Conservation (phyloP, 2,113 vertebrate genomes). For the Paralichthys olivaceus region DNA sequence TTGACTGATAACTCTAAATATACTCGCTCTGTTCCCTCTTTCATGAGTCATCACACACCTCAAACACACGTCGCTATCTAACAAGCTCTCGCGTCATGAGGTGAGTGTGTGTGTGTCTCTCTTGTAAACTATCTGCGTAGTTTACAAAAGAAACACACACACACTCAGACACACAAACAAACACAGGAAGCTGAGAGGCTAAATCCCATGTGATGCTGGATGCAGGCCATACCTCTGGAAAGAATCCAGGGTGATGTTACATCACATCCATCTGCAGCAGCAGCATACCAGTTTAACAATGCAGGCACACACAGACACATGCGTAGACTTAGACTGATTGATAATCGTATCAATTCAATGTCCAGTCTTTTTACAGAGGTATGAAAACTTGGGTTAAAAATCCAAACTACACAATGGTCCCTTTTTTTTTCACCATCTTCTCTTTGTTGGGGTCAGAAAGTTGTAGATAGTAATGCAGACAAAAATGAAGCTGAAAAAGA, state of each 20-base stretch:
- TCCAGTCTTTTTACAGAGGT: not conserved
- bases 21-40: conserved; percentile 32
- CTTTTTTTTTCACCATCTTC: conserved; percentile 22
- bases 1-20: conserved; percentile 45
- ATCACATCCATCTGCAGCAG: conserved; percentile 37
- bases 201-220: conserved; percentile 25
- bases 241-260: conserved; percentile 40
- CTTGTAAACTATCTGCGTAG: not conserved
- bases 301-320: not conserved
- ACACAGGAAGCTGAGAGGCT: conserved; percentile 20
- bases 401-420: conserved; percentile 12
- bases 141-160: not conserved
- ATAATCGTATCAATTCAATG: not conserved
- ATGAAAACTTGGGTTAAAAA: conserved; percentile 14
- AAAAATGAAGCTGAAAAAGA: not conserved
- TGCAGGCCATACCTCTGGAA: conserved; percentile 37
- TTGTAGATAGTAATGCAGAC: not conserved
- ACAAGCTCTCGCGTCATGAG: conserved; percentile 8
- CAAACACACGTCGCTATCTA: conserved; percentile 3
- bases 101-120: not conserved
- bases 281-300: conserved; percentile 1
- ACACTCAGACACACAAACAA: conserved; percentile 24
- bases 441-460: conserved; percentile 1
- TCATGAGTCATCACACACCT: conserved; percentile 26
- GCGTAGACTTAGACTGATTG: not conserved